A percentile compares a stretch with the other conserved stretches of the same genome.
Conservation (phyloP, 2,113 vertebrate genomes). For the Herpailurus yagouaroundi region DNA sequence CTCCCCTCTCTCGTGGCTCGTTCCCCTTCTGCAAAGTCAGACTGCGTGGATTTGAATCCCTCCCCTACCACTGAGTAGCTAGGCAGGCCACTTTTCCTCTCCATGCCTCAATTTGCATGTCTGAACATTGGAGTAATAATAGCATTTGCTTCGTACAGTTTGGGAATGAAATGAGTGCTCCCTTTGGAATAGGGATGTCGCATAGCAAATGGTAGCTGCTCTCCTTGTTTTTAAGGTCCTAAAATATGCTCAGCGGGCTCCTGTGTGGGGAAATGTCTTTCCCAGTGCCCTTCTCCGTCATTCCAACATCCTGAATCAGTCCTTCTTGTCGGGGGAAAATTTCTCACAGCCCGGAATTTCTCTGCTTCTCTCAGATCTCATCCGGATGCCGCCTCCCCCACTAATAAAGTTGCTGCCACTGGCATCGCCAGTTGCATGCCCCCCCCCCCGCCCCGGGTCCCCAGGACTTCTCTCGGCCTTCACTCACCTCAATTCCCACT, state of each 20-base stretch:
- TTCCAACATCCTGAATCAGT: not conserved
- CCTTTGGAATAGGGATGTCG: not conserved
- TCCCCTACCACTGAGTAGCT: not conserved
- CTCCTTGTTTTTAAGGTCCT: not conserved
- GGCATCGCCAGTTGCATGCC: not conserved
- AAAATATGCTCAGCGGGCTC: not conserved
- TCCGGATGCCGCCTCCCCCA: too few relatives aligned
- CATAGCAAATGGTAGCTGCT: not conserved
- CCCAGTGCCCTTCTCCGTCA: not conserved
- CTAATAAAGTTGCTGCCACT: not conserved
- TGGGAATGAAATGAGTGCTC: not conserved
- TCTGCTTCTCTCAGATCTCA: not conserved
- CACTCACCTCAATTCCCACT: not conserved
- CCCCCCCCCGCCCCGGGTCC: fast-evolving
- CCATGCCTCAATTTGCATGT: slow-evolving; percentile 1
- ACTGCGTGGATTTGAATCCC: not conserved
- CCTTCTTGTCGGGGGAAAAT: not conserved
- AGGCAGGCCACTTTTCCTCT: not conserved
- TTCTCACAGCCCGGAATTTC: not conserved
- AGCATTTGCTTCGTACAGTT: not conserved
- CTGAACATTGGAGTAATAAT: not conserved
- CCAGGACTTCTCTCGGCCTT: not conserved
- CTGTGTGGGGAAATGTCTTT: not conserved
- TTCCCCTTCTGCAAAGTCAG: not conserved
- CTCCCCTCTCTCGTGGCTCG: not conserved